A percentile compares a stretch with the other conserved stretches of the same genome.
Conservation (phyloP, 2,113 vertebrate species). For the Ceyx cyanopectus region DNA sequence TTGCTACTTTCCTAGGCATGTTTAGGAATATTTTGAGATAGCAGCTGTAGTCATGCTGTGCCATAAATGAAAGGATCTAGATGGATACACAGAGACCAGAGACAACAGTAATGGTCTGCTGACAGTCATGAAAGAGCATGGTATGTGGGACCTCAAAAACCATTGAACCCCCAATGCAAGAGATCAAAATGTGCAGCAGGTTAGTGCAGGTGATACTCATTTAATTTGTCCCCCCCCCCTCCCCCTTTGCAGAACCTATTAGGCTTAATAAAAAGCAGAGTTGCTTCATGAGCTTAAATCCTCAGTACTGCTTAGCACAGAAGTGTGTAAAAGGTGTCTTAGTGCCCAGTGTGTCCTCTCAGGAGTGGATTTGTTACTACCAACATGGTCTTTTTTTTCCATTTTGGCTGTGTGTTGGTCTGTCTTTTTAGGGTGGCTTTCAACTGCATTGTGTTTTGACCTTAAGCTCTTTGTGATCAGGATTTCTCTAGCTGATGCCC, state of each 20-base stretch:
- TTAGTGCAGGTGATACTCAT: fast-evolving
- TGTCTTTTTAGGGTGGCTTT: background rate
- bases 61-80: background rate
- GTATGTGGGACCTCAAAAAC: background rate
- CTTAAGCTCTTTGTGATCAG: background rate
- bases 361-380: background rate
- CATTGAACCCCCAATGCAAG: background rate
- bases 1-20: background rate
- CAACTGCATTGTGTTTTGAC: fast-evolving
- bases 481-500: background rate
- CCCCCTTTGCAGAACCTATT: background rate
- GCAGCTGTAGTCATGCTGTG: background rate
- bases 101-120: background rate
- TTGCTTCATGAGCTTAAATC: background rate
- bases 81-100: background rate
- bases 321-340: background rate
- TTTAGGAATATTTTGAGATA: background rate
- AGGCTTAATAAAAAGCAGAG: background rate
- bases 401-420: background rate
- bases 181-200: background rate
- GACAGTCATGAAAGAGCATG: background rate
- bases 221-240: background rate
- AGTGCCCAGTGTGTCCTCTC: background rate
- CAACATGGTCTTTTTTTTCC: background rate
- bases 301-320: background rate